phyloP scores from a whole-genome alignment of 2,113 vertebrate species.

The Phyllopteryx taeniolatus region DNA sequence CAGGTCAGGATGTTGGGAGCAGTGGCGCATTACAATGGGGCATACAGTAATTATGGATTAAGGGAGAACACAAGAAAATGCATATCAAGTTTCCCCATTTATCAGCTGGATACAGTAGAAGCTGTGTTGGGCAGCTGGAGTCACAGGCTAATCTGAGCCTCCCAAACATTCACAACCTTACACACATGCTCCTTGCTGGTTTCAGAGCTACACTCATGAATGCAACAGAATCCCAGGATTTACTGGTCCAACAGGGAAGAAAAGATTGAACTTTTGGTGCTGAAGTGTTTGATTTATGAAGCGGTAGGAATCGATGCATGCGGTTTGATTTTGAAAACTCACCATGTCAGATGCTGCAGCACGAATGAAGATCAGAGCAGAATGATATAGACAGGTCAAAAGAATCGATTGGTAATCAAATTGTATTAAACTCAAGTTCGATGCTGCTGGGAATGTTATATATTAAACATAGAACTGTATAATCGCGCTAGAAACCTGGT shows the following conservation, averaged over 20 bases:
- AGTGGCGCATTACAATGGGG: not conserved
- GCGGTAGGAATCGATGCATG: slow-evolving; percentile 38
- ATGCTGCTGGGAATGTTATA: no score
- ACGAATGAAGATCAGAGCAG: slow-evolving; percentile 12
- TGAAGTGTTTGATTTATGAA: slow-evolving; percentile 22
- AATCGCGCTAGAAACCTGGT: no score
- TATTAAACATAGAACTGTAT: no score
- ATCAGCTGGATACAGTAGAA: slow-evolving; percentile 39
- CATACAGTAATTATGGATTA: not conserved
- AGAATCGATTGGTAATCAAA: slow-evolving; percentile 31
- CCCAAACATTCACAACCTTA: slow-evolving; percentile 29
- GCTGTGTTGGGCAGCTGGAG: slow-evolving; percentile 28
- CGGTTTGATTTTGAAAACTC: slow-evolving; percentile 31
- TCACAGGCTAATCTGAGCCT: slow-evolving; percentile 53
- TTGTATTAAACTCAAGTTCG: no score
- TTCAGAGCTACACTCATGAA: slow-evolving; percentile 44
- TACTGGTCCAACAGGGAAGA: slow-evolving; percentile 16
- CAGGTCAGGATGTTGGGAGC: not conserved
- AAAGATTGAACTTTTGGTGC: slow-evolving; percentile 7
- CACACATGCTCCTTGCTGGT: slow-evolving; percentile 20
- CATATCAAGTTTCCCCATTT: slow-evolving; percentile 26
- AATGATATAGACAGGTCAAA: slow-evolving; percentile 42
- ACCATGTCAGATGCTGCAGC: slow-evolving; percentile 15
- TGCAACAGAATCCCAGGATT: slow-evolving; percentile 26
- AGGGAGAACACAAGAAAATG: not conserved